Evolutionary conservation across 2,113 vertebrate genomes (phyloP).

Genomic region (Phainopepla nitens): DNA sequence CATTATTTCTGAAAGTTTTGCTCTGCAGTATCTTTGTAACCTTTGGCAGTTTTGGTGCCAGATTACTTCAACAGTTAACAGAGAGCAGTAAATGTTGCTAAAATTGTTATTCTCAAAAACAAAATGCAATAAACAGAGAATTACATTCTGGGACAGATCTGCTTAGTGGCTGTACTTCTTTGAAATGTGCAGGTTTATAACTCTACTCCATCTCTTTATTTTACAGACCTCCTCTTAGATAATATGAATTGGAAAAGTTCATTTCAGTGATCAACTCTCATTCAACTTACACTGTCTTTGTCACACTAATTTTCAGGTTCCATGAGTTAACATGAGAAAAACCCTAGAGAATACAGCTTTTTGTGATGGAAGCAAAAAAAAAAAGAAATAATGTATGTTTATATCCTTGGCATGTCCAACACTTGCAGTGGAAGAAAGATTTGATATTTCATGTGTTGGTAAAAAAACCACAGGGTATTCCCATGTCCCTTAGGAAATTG

Average conservation of each 20-base stretch:
- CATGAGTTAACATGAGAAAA: neutral
- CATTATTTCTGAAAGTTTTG: neutral
- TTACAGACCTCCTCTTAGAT: neutral
- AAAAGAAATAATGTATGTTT: neutral
- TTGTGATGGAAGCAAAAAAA: neutral
- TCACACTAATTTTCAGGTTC: neutral
- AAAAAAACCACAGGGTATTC: neutral
- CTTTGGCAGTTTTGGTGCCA: neutral
- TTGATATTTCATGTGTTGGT: neutral
- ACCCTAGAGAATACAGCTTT: rapidly evolving
- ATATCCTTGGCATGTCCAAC: neutral
- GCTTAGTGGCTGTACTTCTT: neutral
- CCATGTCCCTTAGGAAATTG: neutral
- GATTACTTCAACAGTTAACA: neutral
- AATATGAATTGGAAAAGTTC: neutral
- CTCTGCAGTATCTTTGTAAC: neutral
- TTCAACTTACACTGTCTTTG: neutral
- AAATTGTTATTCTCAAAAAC: neutral
- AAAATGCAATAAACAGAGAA: neutral
- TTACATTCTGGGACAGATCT: neutral
- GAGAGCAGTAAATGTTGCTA: neutral
- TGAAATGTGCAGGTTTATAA: neutral
- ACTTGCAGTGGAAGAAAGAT: neutral
- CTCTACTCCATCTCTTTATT: neutral
- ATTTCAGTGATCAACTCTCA: neutral